Base-by-base conservation (phyloP, 1,140 invertebrate genomes). In the Drosophila melanica region DNA sequence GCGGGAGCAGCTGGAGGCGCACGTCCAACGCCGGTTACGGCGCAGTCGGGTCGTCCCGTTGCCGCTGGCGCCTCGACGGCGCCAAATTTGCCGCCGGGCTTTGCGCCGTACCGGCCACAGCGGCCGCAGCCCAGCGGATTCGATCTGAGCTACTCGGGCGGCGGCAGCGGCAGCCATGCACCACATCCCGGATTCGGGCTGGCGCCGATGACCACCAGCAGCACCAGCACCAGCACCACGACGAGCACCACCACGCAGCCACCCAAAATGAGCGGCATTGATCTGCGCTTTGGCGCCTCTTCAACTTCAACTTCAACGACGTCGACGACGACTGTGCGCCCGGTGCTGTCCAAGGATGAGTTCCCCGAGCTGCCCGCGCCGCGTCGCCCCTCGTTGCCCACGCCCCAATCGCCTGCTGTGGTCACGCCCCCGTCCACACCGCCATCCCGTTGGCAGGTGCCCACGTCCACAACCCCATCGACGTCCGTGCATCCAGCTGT, bases 81-180 rank as follows among this genome's bases (percentile, higher is more conserved):
- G 12, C 55, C 82, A 2, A 85, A 58, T 67, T 55, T 90, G 12
- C 85, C 86, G 4, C 90, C 90, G 0, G 90, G 90, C 1, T 91
- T 91, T 67, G 81, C 78, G 6, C 80, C 86, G 0, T 91, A 85
- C 41, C 74, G 76, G 0, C 84, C 90, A 27, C 78, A 77, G 53
- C 89, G 86, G 11, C 64, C 76, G n/a, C 86, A 91, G 16, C 90
- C 90, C 0, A 90, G 70, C 11, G 85, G 80, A 23, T 86, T 79
- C n/a, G 90, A 91, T 33, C 66, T 91, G n/a, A 91, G 90, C 58
- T 91, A 91, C 58, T 79, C 79, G 0, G 81, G 86, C 8, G 80
- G 82, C 3, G 70, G 75, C 4, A 37, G 30, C n/a, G 35, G 27
- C 2, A 42, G 30, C 11, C 70, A 44, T 42, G 41, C 62, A 8